These are phyloP conservation scores for Spinus pinus DNA, from an alignment of 2,797 vertebrate genomes.

Conservation along the genomic window DNA sequence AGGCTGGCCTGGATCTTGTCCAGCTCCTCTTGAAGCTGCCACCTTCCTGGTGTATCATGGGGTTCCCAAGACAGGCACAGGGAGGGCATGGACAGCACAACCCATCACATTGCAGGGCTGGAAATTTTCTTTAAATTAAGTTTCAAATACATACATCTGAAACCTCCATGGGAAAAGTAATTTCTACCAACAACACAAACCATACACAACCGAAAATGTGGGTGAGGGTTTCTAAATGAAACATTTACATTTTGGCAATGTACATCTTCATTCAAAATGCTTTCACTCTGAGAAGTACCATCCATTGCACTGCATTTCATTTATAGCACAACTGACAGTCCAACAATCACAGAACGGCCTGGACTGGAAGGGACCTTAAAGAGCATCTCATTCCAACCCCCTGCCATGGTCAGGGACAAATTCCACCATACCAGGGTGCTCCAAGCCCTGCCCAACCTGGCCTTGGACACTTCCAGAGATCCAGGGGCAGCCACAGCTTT, in stretches of 20 bases:
- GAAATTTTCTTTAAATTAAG: too few species aligned
- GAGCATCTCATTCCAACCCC: not conserved
- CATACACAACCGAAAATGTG: accelerated
- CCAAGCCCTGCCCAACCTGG: not conserved
- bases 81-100: not conserved
- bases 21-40: not conserved
- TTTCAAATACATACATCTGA: not conserved
- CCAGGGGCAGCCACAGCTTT: not conserved
- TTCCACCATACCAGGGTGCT: accelerated
- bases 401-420: not conserved
- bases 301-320: not conserved
- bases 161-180: not conserved
- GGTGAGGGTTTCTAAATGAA: not conserved
- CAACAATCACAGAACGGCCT: not conserved
- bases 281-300: not conserved
- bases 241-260: not conserved
- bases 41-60: accelerated
- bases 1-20: not conserved
- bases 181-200: not conserved
- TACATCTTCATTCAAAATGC: not conserved
- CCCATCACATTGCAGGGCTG: not conserved
- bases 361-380: not conserved
- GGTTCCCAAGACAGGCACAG: not conserved
- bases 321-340: not conserved
- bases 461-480: not conserved